phyloP scores from a whole-genome alignment of 2,888 invertebrate species.

The Caenorhabditis imperialis region DNA sequence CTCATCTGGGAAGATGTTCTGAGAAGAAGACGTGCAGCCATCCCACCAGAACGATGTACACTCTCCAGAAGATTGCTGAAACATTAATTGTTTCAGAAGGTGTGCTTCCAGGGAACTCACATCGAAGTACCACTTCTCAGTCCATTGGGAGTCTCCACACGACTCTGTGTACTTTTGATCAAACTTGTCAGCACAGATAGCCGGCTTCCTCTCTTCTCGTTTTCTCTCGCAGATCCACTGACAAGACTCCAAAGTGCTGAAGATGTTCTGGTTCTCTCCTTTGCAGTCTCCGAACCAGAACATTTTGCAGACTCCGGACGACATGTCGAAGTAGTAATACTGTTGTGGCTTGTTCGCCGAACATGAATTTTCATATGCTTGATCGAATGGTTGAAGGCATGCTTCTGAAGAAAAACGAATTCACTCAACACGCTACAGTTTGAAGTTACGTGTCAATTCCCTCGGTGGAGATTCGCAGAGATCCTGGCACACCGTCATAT shows the following conservation, averaged over 20 bases:
- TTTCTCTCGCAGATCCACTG: constrained; percentile 76
- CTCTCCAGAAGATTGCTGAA: constrained; percentile 67
- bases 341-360: constrained; percentile 55
- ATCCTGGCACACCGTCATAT: constrained; percentile 62
- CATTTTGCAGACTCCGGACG: constrained; percentile 67
- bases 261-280: constrained; percentile 73
- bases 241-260: constrained; percentile 69
- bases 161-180: constrained; percentile 70
- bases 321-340: constrained; percentile 73
- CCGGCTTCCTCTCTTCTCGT: constrained; percentile 66
- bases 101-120: no score
- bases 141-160: constrained; percentile 72
- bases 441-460: constrained; percentile 60
- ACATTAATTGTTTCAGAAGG: no score
- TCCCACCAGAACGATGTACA: constrained; percentile 75
- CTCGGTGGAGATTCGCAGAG: constrained; percentile 68
- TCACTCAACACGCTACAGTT: background rate
- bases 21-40: constrained; percentile 68
- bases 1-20: constrained; percentile 72
- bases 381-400: constrained; percentile 70
- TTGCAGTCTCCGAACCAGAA: constrained; percentile 77
- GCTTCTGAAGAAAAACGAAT: constrained; percentile 57
- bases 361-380: constrained; percentile 41
- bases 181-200: constrained; percentile 70
- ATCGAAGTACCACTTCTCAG: constrained; percentile 68